Base-by-base conservation (phyloP, 2,113 vertebrate species). In the Oncorhynchus gorbuscha region DNA sequence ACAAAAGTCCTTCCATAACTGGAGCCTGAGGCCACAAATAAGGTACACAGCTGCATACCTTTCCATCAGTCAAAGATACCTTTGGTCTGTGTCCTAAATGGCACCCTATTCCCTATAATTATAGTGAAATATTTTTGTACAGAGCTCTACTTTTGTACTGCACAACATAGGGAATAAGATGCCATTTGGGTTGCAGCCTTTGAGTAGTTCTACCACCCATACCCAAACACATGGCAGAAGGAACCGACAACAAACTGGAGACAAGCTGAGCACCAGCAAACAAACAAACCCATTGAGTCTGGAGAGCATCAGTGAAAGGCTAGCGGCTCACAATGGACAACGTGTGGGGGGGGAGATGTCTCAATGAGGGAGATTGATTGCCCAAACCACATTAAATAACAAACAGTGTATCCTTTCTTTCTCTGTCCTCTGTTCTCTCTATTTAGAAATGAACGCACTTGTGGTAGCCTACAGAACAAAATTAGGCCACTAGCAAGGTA, bases 21-120 rank as follows among this genome's bases (percentile, higher is more conserved):
- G 39, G 9, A 45, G 39, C 39, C 58, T n/a, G 13, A 24, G 72
- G 76, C 74, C 67, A 69, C 81, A 85, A 86, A 82, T 79, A 82
- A 78, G 18, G 14, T 30, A 76, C 81, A 68, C 71, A n/a, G 73
- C 39, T 77, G 78, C 81, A 82, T 84, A 84, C 81, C 81, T 59
- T 80, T 45, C 39, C 39, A 45, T 45, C 39, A 45, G 39, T 12
- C 2, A 45, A 45, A 45, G 8, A 45, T 45, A 45, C 9, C 39
- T 45, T 39, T 45, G 3, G 9, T 1, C 0, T 45, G 9, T 12
- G 39, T 45, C 39, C 9, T 11, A 12, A 45, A 45, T 45, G 8
- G 39, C 39, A 45, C 39, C 39, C 39, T 45, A 11, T 39, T 45
- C 39, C 39, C 9, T 45, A 45, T 3, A 45, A 45, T 45, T 11